A percentile compares a stretch with the other conserved stretches of the same genome.
These are phyloP conservation scores for Progne subis DNA, from an alignment of 2,113 vertebrate genomes.

Conservation along the genomic window DNA sequence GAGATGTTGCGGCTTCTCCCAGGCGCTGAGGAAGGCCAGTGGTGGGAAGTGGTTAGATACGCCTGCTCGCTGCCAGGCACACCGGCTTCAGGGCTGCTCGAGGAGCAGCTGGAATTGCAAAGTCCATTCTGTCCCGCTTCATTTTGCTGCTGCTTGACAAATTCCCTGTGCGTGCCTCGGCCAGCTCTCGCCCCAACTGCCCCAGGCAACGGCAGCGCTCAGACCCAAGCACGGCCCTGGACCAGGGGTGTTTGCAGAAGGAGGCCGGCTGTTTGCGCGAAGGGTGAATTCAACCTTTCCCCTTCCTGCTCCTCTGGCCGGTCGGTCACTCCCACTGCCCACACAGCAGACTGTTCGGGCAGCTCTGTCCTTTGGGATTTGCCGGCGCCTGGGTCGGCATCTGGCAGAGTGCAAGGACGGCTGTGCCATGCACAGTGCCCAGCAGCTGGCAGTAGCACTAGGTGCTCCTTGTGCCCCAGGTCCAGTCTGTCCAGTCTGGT, in stretches of 20 bases:
- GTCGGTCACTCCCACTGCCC: background rate
- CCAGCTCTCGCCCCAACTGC: background rate
- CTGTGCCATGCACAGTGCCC: fast-evolving
- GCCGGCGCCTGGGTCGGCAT: fast-evolving
- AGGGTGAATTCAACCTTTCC: conserved; percentile 11
- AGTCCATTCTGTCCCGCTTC: background rate
- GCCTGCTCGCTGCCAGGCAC: background rate
- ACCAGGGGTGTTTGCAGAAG: background rate
- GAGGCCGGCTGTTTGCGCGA: background rate
- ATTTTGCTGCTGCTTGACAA: background rate
- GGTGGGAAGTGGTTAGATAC: background rate
- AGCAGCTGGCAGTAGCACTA: background rate
- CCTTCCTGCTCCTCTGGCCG: background rate
- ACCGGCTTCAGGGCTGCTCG: fast-evolving
- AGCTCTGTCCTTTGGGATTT: background rate
- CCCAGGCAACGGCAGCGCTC: fast-evolving
- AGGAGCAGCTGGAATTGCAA: background rate
- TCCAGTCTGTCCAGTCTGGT: background rate
- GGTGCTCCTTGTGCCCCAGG: fast-evolving
- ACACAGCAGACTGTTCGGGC: background rate
- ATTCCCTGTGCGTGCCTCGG: background rate
- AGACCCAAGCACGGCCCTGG: background rate
- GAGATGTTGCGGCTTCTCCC: background rate
- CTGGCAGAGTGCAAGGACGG: background rate
- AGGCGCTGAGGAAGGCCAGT: background rate